Percentiles rank a stretch among this genome's conserved stretches.
Conservation (phyloP, 1,140 invertebrate species). For the Tetranychus cinnabarinus region DNA sequence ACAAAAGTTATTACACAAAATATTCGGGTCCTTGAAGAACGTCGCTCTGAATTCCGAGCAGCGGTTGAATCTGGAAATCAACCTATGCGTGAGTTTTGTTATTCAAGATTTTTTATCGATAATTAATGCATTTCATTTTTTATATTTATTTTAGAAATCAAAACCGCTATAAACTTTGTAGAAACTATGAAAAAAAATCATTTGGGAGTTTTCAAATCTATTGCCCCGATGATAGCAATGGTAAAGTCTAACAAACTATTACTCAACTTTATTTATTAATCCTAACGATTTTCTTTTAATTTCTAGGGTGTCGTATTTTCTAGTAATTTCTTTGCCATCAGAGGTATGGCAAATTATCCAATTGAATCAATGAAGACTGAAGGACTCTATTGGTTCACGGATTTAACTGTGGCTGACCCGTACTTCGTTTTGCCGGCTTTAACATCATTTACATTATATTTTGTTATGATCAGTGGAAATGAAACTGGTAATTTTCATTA, state of each 20-base stretch:
- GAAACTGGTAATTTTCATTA: background rate
- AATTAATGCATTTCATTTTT: background rate
- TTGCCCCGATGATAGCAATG: background rate
- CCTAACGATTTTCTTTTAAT: background rate
- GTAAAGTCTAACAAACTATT: background rate
- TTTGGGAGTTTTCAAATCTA: background rate
- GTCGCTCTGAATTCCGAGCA: background rate
- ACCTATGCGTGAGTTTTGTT: background rate
- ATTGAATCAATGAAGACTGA: slow-evolving; percentile 64
- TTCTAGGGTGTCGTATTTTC: background rate
- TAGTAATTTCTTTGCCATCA: slow-evolving; percentile 43
- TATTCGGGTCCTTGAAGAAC: background rate
- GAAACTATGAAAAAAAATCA: background rate
- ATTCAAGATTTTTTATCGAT: too few relatives aligned
- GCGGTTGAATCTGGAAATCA: background rate
- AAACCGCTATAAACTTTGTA: background rate
- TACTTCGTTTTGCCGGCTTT: slow-evolving; percentile 63
- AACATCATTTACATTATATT: slow-evolving; percentile 47
- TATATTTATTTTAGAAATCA: background rate
- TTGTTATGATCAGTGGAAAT: slow-evolving; percentile 45
- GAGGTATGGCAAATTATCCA: slow-evolving; percentile 57
- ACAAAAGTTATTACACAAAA: background rate
- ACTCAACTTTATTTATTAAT: background rate
- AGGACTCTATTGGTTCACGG: slow-evolving; percentile 75
- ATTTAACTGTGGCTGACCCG: slow-evolving; percentile 72